Conservation (phyloP, 2,888 invertebrate genomes). For the Ophioninae sp. region DNA sequence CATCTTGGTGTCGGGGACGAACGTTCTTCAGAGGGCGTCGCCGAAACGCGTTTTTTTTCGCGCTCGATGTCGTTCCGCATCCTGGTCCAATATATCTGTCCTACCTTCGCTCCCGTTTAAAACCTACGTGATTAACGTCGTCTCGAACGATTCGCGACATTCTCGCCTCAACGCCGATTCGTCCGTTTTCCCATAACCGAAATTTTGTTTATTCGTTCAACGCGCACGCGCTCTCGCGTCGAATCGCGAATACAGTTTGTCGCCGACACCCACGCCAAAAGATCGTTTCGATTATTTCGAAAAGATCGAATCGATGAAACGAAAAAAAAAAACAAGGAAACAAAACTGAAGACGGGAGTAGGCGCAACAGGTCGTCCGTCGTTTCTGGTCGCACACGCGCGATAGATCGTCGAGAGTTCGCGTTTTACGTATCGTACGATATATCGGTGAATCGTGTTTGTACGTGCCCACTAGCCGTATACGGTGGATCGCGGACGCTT, state of each 20-base stretch:
- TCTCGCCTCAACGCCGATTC: background rate
- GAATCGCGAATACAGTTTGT: background rate
- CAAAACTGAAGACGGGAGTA: background rate
- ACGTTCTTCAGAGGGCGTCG: background rate
- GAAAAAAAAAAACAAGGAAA: background rate
- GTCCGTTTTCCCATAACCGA: too few species aligned
- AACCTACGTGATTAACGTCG: background rate
- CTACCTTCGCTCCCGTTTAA: background rate
- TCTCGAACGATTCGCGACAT: background rate
- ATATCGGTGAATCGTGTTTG: background rate
- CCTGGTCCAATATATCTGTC: background rate
- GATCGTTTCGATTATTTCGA: background rate
- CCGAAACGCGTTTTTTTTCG: background rate
- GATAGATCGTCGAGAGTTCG: background rate
- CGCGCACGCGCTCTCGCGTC: background rate
- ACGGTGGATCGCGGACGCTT: conserved; percentile 12
- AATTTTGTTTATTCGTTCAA: too few species aligned
- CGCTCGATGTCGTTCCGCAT: conserved; percentile 64
- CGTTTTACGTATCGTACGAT: background rate
- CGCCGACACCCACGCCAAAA: background rate
- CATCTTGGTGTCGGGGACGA: conserved; percentile 69
- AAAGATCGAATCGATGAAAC: background rate
- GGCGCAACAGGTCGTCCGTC: conserved; percentile 3
- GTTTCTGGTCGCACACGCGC: conserved; percentile 16
- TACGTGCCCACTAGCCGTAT: background rate